Percentiles rank a stretch among this genome's conserved stretches.
phyloP scores from a whole-genome alignment of 2,113 vertebrate species.

The Sporophila hypoxantha region DNA sequence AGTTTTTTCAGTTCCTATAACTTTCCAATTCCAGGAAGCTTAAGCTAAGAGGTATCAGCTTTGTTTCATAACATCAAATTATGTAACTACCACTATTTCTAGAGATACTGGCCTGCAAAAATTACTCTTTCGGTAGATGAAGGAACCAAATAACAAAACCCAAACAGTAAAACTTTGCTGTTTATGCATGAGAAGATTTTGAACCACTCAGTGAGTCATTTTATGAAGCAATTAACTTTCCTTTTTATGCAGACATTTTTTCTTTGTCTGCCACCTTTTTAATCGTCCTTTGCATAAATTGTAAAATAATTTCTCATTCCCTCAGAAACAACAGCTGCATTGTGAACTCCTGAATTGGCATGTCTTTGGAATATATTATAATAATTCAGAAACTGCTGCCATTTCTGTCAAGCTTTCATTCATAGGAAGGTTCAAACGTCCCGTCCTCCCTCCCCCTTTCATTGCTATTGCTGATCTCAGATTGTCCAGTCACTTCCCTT shows the following conservation, averaged over 20 bases:
- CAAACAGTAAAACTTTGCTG: constrained; percentile 46
- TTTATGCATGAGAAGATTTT: constrained; percentile 54
- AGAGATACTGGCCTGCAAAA: constrained; percentile 1
- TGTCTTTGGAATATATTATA: constrained; percentile 55
- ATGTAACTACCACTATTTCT: neutral
- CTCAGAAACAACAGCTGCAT: constrained; percentile 61
- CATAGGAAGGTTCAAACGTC: neutral
- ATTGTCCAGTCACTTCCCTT: constrained; percentile 10
- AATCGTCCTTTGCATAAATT: constrained; percentile 49
- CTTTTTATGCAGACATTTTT: constrained; percentile 54
- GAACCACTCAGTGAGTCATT: constrained; percentile 54
- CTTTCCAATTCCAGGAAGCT: neutral
- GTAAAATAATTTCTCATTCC: constrained; percentile 55
- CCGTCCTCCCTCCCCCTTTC: neutral
- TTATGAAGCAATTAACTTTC: constrained; percentile 49
- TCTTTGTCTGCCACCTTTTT: constrained; percentile 52
- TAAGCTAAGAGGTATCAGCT: neutral
- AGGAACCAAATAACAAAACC: constrained; percentile 39
- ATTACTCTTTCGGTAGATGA: neutral
- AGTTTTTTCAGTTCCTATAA: neutral
- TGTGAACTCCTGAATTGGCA: constrained; percentile 60
- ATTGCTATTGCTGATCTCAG: neutral
- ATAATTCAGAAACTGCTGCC: constrained; percentile 45
- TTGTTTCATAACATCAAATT: constrained; percentile 21
- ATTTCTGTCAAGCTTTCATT: constrained; percentile 55